Evolutionary conservation across 2,113 vertebrate genomes (phyloP).

Genomic region (Etia nguti): DNA sequence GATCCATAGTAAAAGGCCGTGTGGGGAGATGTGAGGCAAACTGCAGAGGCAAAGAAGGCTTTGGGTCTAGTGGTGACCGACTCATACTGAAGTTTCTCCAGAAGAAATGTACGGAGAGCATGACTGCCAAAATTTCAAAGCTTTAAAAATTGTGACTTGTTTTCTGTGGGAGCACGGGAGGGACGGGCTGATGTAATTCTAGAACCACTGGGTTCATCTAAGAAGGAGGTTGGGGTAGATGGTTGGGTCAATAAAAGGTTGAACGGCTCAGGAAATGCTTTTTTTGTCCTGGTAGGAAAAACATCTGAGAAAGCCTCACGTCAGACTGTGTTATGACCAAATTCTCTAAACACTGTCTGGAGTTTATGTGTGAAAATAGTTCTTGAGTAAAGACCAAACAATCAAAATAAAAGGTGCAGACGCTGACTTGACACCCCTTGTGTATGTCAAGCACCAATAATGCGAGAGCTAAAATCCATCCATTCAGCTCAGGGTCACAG

Average conservation of each 20-base stretch:
- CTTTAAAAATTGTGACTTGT: not conserved
- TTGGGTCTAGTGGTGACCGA: not conserved
- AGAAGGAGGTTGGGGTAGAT: not conserved
- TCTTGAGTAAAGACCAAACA: not conserved
- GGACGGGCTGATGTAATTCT: not conserved
- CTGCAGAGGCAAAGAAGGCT: slow-evolving; percentile 5
- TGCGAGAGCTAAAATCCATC: not conserved
- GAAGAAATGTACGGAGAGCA: not conserved
- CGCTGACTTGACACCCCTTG: fast-evolving
- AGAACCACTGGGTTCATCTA: not conserved
- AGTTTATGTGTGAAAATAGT: not conserved
- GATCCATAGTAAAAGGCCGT: slow-evolving; percentile 60
- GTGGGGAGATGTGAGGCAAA: slow-evolving; percentile 37
- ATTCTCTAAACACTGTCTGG: not conserved
- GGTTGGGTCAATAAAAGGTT: not conserved
- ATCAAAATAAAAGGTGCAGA: not conserved
- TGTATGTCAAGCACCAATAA: not conserved
- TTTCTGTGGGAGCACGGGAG: not conserved
- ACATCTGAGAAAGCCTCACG: not conserved
- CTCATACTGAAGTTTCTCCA: not conserved
- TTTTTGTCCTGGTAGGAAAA: not conserved
- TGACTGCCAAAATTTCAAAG: not conserved
- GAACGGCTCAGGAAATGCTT: not conserved
- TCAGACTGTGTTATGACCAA: not conserved
- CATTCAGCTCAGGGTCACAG: not conserved